Conservation (phyloP, 1,140 invertebrate genomes). For the Nebria ingens region DNA sequence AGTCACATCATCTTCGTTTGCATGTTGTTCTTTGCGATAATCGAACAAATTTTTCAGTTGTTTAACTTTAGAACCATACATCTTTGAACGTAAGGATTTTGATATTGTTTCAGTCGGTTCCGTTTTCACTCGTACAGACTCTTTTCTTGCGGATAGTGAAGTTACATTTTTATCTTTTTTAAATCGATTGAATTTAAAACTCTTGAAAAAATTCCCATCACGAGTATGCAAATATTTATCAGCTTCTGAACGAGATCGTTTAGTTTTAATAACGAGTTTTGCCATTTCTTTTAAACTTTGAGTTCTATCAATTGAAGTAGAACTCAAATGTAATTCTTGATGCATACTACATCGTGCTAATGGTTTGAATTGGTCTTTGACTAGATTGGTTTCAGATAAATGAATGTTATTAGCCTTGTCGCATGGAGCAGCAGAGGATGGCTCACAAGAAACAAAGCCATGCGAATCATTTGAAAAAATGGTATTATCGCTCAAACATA, state of each 20-base stretch:
- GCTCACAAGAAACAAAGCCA: neutral
- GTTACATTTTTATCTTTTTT: neutral
- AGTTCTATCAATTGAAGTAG: neutral
- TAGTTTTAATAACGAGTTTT: neutral
- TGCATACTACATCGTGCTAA: neutral
- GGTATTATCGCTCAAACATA: neutral
- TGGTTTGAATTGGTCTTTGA: neutral
- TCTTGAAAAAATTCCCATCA: neutral
- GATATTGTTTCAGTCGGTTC: too few relatives aligned
- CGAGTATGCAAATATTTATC: neutral
- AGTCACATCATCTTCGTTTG: neutral
- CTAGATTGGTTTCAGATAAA: neutral
- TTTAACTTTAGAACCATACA: neutral
- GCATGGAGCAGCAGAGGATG: neutral
- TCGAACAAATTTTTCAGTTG: neutral
- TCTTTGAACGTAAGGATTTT: neutral
- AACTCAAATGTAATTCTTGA: neutral
- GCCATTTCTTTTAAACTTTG: neutral
- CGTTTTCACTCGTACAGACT: too few relatives aligned
- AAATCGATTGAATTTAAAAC: neutral
- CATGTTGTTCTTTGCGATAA: neutral
- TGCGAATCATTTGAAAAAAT: neutral
- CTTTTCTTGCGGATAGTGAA: neutral
- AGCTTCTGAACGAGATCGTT: neutral
- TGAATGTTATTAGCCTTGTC: neutral